These are phyloP conservation scores for Pagrus major DNA, from an alignment of 2,113 vertebrate genomes.

Conservation along the genomic window DNA sequence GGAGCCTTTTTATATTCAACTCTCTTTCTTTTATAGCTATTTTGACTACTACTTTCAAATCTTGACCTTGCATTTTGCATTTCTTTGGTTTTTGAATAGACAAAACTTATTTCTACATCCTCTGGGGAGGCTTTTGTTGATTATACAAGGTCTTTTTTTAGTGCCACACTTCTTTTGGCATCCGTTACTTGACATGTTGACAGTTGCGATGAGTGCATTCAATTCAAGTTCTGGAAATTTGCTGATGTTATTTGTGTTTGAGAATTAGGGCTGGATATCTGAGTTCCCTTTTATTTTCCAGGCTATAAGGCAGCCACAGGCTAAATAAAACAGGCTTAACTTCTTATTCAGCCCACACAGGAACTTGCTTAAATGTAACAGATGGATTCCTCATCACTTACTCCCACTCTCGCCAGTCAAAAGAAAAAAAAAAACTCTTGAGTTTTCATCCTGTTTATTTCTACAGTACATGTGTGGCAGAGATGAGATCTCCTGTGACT, in stretches of 20 bases:
- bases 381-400: conserved; percentile 26
- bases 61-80: not conserved
- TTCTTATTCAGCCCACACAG: conserved; percentile 22
- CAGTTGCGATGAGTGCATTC: not conserved
- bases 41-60: not conserved
- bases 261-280: not conserved
- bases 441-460: not conserved
- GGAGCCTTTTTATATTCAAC: not conserved
- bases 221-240: not conserved
- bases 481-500: not conserved
- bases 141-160: not conserved
- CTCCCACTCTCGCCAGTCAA: conserved; percentile 24
- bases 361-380: conserved; percentile 28
- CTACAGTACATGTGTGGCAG: not conserved
- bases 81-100: not conserved
- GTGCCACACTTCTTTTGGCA: not conserved
- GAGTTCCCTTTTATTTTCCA: not conserved
- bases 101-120: not conserved
- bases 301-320: not conserved
- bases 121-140: not conserved
- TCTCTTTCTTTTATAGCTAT: not conserved
- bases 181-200: not conserved
- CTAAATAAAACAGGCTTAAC: conserved; percentile 6
- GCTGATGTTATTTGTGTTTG: not conserved
- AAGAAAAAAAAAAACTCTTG: not conserved